Conservation (phyloP, 2,888 invertebrate species). For the Pantelozetes paolii region DNA sequence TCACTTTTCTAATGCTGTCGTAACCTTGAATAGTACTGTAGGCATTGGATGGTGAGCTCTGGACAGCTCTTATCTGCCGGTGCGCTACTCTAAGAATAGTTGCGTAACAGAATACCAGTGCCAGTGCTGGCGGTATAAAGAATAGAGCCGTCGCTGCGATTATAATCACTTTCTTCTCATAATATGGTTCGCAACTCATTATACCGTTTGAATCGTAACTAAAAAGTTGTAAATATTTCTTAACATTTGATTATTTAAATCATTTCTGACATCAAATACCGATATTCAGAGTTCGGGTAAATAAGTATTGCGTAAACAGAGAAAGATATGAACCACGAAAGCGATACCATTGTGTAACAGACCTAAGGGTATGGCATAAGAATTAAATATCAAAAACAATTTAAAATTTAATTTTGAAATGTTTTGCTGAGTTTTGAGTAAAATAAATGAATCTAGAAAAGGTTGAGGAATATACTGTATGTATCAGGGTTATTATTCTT, state of each 20-base stretch:
- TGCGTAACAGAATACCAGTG: conserved; percentile 84
- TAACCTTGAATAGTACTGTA: conserved; percentile 25
- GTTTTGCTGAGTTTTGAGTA: too few relatives aligned
- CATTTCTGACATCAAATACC: conserved; percentile 11
- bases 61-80: conserved; percentile 61
- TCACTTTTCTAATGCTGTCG: conserved; percentile 37
- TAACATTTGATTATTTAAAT: too few relatives aligned
- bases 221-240: too few relatives aligned
- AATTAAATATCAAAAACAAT: too few relatives aligned
- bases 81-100: conserved; percentile 84
- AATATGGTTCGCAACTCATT: conserved; percentile 82
- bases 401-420: too few relatives aligned
- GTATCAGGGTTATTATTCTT: too few relatives aligned
- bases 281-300: conserved; percentile 65
- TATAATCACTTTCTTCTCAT: conserved; percentile 52
- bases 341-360: conserved; percentile 75
- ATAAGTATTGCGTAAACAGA: conserved; percentile 76
- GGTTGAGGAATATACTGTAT: too few relatives aligned
- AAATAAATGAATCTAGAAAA: too few relatives aligned
- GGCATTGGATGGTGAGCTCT: conserved; percentile 9
- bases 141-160: conserved; percentile 73
- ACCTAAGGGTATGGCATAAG: conserved; percentile 60
- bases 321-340: conserved; percentile 78
- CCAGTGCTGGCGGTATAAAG: conserved; percentile 86
- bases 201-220: conserved; percentile 74